These are phyloP conservation scores for Ichneumoninae sp. DNA, from an alignment of 2,888 invertebrate species.

Conservation along the genomic window DNA sequence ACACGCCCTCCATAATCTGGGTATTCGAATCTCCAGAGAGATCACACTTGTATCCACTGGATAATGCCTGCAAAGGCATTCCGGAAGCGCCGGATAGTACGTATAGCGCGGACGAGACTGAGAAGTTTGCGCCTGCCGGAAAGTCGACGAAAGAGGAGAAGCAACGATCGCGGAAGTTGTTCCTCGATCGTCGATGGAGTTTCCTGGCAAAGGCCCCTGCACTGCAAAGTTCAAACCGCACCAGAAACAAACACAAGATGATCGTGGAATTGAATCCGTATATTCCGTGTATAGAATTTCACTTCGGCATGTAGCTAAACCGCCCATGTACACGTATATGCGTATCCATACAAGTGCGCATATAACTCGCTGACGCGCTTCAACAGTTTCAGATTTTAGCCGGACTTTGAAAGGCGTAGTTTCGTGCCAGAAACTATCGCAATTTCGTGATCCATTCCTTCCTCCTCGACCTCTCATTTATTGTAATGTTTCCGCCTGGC, in stretches of 20 bases:
- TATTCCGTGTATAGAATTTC: background rate
- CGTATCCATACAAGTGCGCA: too few species aligned
- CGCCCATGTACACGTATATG: background rate
- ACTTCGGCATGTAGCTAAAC: background rate
- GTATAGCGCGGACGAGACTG: background rate
- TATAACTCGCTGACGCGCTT: conserved; percentile 32
- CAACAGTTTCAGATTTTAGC: conserved; percentile 42
- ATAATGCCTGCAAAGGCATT: background rate
- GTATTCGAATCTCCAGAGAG: background rate
- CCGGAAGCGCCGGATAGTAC: background rate
- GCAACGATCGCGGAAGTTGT: background rate
- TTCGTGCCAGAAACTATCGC: conserved; percentile 57
- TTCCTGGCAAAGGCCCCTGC: background rate
- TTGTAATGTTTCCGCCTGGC: conserved; percentile 51
- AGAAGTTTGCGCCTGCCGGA: background rate
- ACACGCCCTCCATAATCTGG: background rate
- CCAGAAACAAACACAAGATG: conserved; percentile 15
- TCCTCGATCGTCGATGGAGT: conserved; percentile 1
- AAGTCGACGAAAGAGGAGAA: conserved; percentile 15
- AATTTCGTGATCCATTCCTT: conserved; percentile 44
- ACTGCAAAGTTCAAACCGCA: conserved; percentile 2
- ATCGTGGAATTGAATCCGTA: conserved; percentile 4
- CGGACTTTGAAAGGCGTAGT: conserved; percentile 45
- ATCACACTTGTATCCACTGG: conserved; percentile 12
- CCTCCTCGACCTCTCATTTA: conserved; percentile 17